A percentile compares a stretch with the other conserved stretches of the same genome.
Evolutionary conservation across 2,888 invertebrate species (phyloP).

Genomic region (Biston stratarius): DNA sequence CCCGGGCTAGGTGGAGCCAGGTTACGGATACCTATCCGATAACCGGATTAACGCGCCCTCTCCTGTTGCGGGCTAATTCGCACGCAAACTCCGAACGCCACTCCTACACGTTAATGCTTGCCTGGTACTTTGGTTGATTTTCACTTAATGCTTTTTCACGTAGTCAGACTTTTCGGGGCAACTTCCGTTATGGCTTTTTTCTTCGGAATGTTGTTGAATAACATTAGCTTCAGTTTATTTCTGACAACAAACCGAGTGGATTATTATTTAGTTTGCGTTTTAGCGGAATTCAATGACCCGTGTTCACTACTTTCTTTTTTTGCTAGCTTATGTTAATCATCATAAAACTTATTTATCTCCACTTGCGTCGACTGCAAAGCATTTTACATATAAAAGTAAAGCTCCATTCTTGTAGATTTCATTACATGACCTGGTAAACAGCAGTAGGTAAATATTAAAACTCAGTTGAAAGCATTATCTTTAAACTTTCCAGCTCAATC

Average conservation of each 20-base stretch:
- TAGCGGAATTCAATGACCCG: background rate
- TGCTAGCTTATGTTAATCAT: background rate
- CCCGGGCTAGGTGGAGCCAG: slow-evolving; percentile 55
- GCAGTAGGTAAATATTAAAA: slow-evolving; percentile 37
- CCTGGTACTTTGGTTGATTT: slow-evolving; percentile 59
- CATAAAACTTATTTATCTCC: slow-evolving; percentile 7
- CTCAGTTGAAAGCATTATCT: slow-evolving; percentile 38
- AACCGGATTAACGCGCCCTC: slow-evolving; percentile 79
- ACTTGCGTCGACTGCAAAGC: slow-evolving; percentile 8
- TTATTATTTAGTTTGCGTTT: background rate
- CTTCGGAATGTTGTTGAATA: background rate
- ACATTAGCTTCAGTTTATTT: slow-evolving; percentile 5
- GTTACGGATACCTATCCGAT: slow-evolving; percentile 72
- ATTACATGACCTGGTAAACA: slow-evolving; percentile 42
- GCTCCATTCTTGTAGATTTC: slow-evolving; percentile 39
- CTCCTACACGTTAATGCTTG: slow-evolving; percentile 65
- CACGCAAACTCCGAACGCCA: slow-evolving; percentile 73
- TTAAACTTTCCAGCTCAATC: slow-evolving; percentile 44
- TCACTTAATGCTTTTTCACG: slow-evolving; percentile 45
- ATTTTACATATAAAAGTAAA: slow-evolving; percentile 31
- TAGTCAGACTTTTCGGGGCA: slow-evolving; percentile 5
- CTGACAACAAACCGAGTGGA: background rate
- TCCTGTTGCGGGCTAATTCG: slow-evolving; percentile 74
- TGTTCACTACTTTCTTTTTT: background rate
- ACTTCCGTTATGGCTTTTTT: slow-evolving; percentile 7